Percentiles rank a stretch among this genome's conserved stretches.
phyloP scores from a whole-genome alignment of 2,888 invertebrate species.

The Aphidius colemani region DNA sequence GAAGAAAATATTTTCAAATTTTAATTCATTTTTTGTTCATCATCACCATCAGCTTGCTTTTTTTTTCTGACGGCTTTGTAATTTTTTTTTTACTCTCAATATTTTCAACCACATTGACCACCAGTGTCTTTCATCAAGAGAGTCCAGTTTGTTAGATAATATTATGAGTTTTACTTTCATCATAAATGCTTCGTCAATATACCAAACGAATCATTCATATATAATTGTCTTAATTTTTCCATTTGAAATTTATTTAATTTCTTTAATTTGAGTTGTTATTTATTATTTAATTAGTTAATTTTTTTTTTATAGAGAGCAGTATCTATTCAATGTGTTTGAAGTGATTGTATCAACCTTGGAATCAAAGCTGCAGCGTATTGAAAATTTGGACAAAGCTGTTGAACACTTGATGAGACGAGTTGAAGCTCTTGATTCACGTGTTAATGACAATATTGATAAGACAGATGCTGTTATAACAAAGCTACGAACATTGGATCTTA shows the following conservation, averaged over 20 bases:
- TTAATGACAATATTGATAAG: conserved; percentile 83
- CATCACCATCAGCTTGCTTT: too few relatives aligned
- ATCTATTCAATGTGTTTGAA: conserved; percentile 86
- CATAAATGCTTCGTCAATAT: conserved; percentile 16
- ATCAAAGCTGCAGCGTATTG: conserved; percentile 84
- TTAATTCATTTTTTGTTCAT: too few relatives aligned
- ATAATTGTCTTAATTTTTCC: not conserved
- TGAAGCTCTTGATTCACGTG: conserved; percentile 79
- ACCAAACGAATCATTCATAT: not conserved
- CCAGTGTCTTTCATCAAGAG: conserved; percentile 11
- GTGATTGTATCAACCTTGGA: conserved; percentile 87
- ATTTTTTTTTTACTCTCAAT: conserved; percentile 22
- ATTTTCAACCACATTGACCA: conserved; percentile 14
- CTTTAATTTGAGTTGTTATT: too few relatives aligned
- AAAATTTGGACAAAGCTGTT: conserved; percentile 85
- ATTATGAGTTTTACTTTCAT: conserved; percentile 43
- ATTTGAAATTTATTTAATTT: too few relatives aligned
- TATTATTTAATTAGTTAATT: conserved; percentile 17
- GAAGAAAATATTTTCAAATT: too few relatives aligned
- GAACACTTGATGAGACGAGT: conserved; percentile 85
- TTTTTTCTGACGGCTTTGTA: conserved; percentile 19
- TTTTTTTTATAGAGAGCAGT: conserved; percentile 74
- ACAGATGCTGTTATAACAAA: conserved; percentile 83
- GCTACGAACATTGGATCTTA: conserved; percentile 74
- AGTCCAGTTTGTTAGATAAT: conserved; percentile 35